Conservation (phyloP, 2,888 invertebrate species). For the Eupelmus urozonus region DNA sequence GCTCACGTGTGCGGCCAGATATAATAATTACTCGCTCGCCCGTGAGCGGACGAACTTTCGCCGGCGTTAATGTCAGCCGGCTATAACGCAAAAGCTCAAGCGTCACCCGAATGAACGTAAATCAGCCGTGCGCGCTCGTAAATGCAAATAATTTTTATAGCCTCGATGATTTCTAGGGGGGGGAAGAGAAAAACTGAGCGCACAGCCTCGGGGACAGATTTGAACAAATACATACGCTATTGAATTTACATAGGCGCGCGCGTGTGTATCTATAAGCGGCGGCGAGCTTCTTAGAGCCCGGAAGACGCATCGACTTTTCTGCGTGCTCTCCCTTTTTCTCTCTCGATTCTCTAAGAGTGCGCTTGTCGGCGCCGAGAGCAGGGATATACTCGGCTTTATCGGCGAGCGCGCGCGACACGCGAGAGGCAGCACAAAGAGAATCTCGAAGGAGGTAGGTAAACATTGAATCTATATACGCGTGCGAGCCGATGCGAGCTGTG, state of each 20-base stretch:
- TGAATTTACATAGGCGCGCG: conserved; percentile 12
- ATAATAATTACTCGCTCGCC: conserved; percentile 21
- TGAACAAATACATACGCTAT: conserved; percentile 20
- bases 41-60: conserved; percentile 34
- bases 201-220: conserved; percentile 13
- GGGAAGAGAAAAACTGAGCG: no score
- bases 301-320: conserved; percentile 20
- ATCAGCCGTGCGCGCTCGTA: no score
- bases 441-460: background rate
- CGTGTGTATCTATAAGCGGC: background rate
- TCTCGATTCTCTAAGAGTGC: no score
- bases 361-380: conserved; percentile 5
- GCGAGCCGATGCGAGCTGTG: no score
- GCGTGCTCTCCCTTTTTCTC: background rate
- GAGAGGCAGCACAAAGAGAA: conserved; percentile 40
- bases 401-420: conserved; percentile 7
- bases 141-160: no score
- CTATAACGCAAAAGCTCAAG: no score
- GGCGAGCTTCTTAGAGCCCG: conserved; percentile 11
- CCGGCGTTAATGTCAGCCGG: conserved; percentile 2
- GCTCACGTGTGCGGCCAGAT: no score
- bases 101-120: no score
- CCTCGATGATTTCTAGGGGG: background rate
- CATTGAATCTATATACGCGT: background rate
- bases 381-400: background rate